Evolutionary conservation across 2,113 vertebrate genomes (phyloP), one percentile per base, ranked within the genome.

Genomic region (Dipodomys spectabilis): DNA sequence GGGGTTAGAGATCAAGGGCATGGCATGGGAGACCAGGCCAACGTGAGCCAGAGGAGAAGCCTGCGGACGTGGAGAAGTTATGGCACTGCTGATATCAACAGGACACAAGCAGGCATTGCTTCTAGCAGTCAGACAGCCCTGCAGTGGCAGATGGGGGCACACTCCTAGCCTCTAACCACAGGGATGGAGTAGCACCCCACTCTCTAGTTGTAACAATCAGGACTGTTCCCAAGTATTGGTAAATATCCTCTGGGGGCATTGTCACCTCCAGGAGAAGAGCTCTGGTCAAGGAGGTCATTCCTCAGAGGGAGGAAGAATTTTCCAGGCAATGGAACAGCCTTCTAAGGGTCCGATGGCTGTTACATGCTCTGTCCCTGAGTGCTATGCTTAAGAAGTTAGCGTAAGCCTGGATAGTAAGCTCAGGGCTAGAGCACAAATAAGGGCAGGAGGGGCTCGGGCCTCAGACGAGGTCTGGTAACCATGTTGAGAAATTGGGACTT

Each of bases 21-120:
- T 57, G 53, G 53, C 53, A 57, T 2, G 2, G 22, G 28, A 35
- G 85, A 45, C 1, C 8, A 11, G 39, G 5, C 27, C 8, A 64
- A 45, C 67, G 12, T 1, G 18, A 39, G 27, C 7, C n/a, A 7
- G 53, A 57, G 15, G 53, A 57, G 53, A 18, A 53, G 60, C 67
- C 39, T 22, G 30, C 6, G 44, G 28, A 44, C 69, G 5, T 25
- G 7, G 1, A 23, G 49, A 69, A 23, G 10, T 22, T 20, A 12
- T n/a, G 13, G 27, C 0, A 0, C 20, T 18, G 39, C 20, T 22
- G 49, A 27, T 12, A 1, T n/a, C n/a, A 15, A 1, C 4, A 32
- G 57, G 25, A 74, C 1, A 0, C 65, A 16, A 16, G 0, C 7
- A 23, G 32, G 45, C 67, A 1, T 32, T 35, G 53, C 53, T 57